A percentile compares a stretch with the other conserved stretches of the same genome.
Evolutionary conservation across 2,113 vertebrate genomes (phyloP).

Genomic region (Notothenia rossii): DNA sequence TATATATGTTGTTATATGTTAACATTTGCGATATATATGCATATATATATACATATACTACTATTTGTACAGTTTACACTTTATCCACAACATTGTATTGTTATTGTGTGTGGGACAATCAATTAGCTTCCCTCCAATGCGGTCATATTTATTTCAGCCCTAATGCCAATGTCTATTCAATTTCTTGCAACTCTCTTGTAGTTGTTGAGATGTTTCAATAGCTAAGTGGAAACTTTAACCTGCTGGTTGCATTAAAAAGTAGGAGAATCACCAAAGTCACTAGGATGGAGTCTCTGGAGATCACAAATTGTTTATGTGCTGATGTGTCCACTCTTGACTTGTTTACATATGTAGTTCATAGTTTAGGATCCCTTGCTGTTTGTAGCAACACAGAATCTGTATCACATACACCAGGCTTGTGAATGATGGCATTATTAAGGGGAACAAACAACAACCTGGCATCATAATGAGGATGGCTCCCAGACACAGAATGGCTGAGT

Average conservation of each 20-base stretch:
- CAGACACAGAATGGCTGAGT: conserved; percentile 16
- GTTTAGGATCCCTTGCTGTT: neutral
- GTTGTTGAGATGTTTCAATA: neutral
- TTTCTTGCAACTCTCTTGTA: neutral
- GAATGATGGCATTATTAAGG: conserved; percentile 13
- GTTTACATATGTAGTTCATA: neutral
- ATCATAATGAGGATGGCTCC: conserved; percentile 32
- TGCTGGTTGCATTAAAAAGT: neutral
- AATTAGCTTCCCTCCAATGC: neutral
- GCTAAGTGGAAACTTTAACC: neutral
- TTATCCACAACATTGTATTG: too few relatives aligned
- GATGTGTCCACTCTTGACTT: neutral
- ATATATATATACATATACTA: too few relatives aligned
- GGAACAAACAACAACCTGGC: conserved; percentile 30
- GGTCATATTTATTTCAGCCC: too few relatives aligned
- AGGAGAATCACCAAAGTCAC: too few relatives aligned
- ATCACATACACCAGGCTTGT: neutral
- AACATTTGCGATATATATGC: too few relatives aligned
- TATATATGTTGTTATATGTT: too few relatives aligned
- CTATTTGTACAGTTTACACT: too few relatives aligned
- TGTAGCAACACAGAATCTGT: neutral
- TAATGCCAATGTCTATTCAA: neutral
- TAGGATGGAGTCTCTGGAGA: neutral
- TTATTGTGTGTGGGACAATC: neutral
- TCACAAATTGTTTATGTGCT: neutral